Evolutionary conservation across 2,888 invertebrate genomes (phyloP), one percentile per base, ranked within the genome.

Genomic region (Pristionchus entomophagus): DNA sequence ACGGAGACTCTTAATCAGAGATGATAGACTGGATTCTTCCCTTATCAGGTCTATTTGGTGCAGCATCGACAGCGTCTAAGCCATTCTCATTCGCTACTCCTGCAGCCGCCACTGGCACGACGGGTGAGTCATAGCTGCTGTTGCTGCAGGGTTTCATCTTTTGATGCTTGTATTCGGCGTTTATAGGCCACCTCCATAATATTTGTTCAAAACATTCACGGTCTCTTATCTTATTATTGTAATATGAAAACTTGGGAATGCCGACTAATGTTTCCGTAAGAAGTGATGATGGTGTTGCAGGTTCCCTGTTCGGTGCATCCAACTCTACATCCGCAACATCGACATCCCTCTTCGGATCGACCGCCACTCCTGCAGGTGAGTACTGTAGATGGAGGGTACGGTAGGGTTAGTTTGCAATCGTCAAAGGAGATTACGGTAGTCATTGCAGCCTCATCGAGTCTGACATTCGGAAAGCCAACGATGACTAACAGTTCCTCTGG

Each of bases 401-500:
- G 38, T 69, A 35, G 62, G 56, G 56, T 17, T 22, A 22, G 56
- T n/a, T n/a, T 12, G 26, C 1, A 2, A 22, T 69, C 19, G 45
- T 73, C 35, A 38, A 69, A 35, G 4, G 45, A 45, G 38, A 41
- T 3, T 73, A 45, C 29, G 12, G 38, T 73, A 22, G 5, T 56
- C 10, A 56, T 73, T 73, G 2, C 73, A 73, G 73, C 73, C 45
- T 73, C 73, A 8, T 51, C 78, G 26, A 53, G 32, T 29, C 78
- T 41, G 17, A 32, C 51, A 14, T 80, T 80, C 41, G 78, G 78
- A 5, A 80, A 80, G 22, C 65, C 90, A 1, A 88, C 88, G 1
- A 86, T 89, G 32, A 85, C 84, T 49, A 89, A 88, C 59, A 88
- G 86, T 59, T 88, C 89, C 4, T 88, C 89, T 80, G 90, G 90